These are phyloP conservation scores for Choristoneura rosaceana DNA, from an alignment of 2,888 invertebrate species.

Conservation along the genomic window DNA sequence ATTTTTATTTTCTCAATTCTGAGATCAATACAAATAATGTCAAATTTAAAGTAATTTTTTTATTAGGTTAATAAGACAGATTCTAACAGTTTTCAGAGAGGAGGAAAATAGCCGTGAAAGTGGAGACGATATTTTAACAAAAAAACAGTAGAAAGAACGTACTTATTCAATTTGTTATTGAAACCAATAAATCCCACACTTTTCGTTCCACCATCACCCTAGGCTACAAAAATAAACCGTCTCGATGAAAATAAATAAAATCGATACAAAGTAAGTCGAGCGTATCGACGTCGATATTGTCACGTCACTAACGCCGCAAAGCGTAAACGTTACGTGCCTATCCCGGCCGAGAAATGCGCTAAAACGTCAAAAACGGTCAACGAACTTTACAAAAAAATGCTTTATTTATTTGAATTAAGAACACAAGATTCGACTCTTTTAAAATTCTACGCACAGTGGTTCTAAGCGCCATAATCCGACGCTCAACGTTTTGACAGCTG, in stretches of 20 bases:
- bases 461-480: slow-evolving; percentile 5
- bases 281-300: slow-evolving; percentile 64
- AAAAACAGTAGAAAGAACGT: slow-evolving; percentile 28
- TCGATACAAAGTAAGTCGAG: slow-evolving; percentile 56
- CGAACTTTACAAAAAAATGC: slow-evolving; percentile 50
- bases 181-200: slow-evolving; percentile 38
- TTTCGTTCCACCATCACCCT: slow-evolving; percentile 43
- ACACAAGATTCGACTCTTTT: slow-evolving; percentile 2
- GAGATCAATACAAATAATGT: neutral
- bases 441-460: slow-evolving; percentile 31
- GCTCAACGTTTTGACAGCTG: slow-evolving; percentile 23
- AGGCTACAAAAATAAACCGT: slow-evolving; percentile 44
- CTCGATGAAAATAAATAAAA: slow-evolving; percentile 54
- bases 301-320: slow-evolving; percentile 68
- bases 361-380: slow-evolving; percentile 61
- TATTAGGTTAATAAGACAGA: slow-evolving; percentile 5
- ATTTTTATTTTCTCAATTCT: too few relatives aligned
- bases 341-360: slow-evolving; percentile 54
- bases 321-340: slow-evolving; percentile 68
- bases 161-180: slow-evolving; percentile 40
- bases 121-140: slow-evolving; percentile 18
- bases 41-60: neutral
- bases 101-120: slow-evolving; percentile 23
- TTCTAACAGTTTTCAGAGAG: neutral
- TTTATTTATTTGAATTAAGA: slow-evolving; percentile 12